Evolutionary conservation across 35 echinoderm and acorn worm genomes (phyloP).

Genomic region (Diadema setosum): DNA sequence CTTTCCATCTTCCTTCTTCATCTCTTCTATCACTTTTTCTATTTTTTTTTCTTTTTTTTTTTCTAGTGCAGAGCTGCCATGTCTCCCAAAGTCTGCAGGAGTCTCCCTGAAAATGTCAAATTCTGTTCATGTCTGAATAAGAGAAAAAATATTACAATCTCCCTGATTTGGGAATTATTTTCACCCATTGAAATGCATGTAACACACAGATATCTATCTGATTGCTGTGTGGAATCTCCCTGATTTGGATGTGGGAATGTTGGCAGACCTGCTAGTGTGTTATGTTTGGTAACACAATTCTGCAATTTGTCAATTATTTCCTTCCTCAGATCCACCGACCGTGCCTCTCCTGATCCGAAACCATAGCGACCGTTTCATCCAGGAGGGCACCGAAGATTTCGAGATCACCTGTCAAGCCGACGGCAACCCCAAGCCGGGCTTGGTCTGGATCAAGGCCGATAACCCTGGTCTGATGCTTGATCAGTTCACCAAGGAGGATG

Average conservation of each 20-base stretch:
- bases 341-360: background rate
- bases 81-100: background rate
- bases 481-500: background rate
- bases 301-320: background rate
- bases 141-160: too few species aligned
- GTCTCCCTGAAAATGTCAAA: too few species aligned
- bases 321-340: background rate
- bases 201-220: too few species aligned
- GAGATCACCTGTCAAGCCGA: background rate
- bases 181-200: too few species aligned
- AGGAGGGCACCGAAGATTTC: background rate
- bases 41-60: background rate
- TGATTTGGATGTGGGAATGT: too few species aligned
- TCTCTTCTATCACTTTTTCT: too few species aligned
- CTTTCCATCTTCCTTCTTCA: too few species aligned
- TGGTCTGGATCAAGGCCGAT: background rate
- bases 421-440: background rate
- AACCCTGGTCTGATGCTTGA: background rate
- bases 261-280: too few species aligned
- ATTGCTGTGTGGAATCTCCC: too few species aligned
- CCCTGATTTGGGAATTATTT: too few species aligned
- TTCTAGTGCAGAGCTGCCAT: background rate
- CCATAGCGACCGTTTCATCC: background rate
- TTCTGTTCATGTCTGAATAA: too few species aligned
- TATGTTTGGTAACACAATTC: too few species aligned